phyloP scores from a whole-genome alignment of 92 coral and sea anemone species.

The Zoanthus sansibaricus region DNA sequence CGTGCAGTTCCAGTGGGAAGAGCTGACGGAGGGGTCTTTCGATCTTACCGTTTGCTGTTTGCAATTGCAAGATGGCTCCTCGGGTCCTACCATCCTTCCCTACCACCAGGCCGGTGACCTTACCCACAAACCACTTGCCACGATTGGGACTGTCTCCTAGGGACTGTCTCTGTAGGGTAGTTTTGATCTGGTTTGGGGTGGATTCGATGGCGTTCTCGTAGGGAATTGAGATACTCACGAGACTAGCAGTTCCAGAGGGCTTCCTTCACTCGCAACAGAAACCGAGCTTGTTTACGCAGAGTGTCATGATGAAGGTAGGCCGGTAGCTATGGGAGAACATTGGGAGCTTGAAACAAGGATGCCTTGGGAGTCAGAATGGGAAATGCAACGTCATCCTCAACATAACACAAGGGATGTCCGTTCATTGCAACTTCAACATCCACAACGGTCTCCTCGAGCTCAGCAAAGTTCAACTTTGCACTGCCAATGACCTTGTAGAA shows the following conservation, averaged over 20 bases:
- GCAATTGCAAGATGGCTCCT: background rate
- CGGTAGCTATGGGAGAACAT: background rate
- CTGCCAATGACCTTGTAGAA: background rate
- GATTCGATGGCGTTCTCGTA: background rate
- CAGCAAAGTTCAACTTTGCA: background rate
- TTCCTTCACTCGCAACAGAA: slow-evolving; percentile 6
- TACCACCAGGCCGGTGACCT: background rate
- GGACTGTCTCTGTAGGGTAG: background rate
- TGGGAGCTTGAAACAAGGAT: background rate
- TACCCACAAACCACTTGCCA: slow-evolving; percentile 11
- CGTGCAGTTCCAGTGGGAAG: background rate
- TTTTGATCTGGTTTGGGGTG: background rate
- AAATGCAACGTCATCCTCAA: background rate
- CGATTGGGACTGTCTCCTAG: background rate
- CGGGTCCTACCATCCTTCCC: slow-evolving; percentile 8
- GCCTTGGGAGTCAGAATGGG: background rate
- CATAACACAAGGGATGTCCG: background rate
- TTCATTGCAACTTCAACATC: background rate
- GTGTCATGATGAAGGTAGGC: background rate
- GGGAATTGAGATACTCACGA: slow-evolving; percentile 4
- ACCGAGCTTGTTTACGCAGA: slow-evolving; percentile 20
- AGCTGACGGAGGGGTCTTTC: slow-evolving; percentile 7
- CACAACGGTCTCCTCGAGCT: slow-evolving; percentile 6
- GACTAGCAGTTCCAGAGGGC: slow-evolving; percentile 9
- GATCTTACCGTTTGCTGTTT: slow-evolving; percentile 2